Percentiles rank a stretch among this genome's conserved stretches.
These are phyloP conservation scores for Hemaris fuciformis DNA, from an alignment of 2,888 invertebrate species.

Conservation along the genomic window DNA sequence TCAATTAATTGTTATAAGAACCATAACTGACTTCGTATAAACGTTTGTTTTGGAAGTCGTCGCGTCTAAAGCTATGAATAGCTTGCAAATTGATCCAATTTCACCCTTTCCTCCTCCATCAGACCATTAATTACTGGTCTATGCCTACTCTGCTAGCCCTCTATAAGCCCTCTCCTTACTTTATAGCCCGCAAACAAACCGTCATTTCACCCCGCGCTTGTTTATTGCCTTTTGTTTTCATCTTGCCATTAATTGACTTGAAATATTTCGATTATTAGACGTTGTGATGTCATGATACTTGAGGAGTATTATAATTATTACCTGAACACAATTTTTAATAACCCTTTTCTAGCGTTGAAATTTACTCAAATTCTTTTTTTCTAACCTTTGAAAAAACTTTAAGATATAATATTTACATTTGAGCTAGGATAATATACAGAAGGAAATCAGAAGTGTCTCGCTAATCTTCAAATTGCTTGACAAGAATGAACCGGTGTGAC, in stretches of 20 bases:
- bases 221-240: constrained; percentile 61
- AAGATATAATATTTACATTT: no score
- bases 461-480: constrained; percentile 13
- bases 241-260: constrained; percentile 58
- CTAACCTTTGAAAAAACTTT: no score
- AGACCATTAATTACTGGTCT: constrained; percentile 74
- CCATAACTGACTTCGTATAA: constrained; percentile 36
- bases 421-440: not conserved
- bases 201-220: constrained; percentile 65
- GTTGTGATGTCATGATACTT: constrained; percentile 21
- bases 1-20: constrained; percentile 5
- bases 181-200: constrained; percentile 78
- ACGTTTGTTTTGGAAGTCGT: constrained; percentile 48
- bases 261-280: constrained; percentile 38
- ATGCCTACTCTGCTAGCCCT: constrained; percentile 52
- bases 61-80: constrained; percentile 58
- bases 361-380: no score
- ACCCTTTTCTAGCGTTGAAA: no score
- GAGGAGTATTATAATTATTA: no score
- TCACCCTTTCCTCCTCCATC: constrained; percentile 62
- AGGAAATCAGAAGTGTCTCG: not conserved
- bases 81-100: constrained; percentile 75
- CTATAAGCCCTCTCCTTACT: constrained; percentile 57
- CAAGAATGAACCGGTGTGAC: constrained; percentile 27
- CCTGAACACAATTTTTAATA: no score